A percentile compares a stretch with the other conserved stretches of the same genome.
These are phyloP conservation scores for Rhinolophus sinicus DNA, from an alignment of 2,113 vertebrate species.

Conservation along the genomic window DNA sequence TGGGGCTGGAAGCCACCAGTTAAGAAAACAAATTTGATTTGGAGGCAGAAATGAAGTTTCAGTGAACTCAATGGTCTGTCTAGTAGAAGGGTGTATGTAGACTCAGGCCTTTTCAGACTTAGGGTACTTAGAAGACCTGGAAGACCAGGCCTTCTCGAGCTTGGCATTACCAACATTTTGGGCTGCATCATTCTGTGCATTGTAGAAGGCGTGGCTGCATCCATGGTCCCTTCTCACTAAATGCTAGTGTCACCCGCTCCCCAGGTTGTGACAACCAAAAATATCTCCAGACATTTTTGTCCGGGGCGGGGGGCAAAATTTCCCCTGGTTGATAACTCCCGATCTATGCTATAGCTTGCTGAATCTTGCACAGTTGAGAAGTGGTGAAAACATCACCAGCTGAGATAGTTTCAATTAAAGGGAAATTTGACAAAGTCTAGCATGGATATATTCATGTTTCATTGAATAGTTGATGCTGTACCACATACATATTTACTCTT, in stretches of 20 bases:
- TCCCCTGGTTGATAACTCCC: not conserved
- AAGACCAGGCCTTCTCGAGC: not conserved
- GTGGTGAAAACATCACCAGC: not conserved
- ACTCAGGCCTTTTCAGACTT: not conserved
- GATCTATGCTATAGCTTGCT: not conserved
- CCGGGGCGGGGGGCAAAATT: not conserved
- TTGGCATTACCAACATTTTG: not conserved
- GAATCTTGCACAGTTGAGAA: not conserved
- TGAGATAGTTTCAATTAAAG: not conserved
- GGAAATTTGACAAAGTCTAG: slow-evolving; percentile 10
- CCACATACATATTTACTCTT: not conserved
- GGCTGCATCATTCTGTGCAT: not conserved
- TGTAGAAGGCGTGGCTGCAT: not conserved
- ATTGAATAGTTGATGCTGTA: not conserved
- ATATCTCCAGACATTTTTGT: not conserved
- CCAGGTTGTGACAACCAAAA: not conserved
- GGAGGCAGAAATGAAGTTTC: not conserved
- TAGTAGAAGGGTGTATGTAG: not conserved
- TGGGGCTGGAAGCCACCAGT: not conserved
- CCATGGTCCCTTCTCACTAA: fast-evolving
- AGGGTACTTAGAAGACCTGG: not conserved
- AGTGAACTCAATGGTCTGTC: not conserved
- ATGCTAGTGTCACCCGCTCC: not conserved
- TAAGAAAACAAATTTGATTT: slow-evolving; percentile 18
- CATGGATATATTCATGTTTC: not conserved